Base-by-base conservation (phyloP, 1,140 invertebrate genomes). In the Dryas iulia region DNA sequence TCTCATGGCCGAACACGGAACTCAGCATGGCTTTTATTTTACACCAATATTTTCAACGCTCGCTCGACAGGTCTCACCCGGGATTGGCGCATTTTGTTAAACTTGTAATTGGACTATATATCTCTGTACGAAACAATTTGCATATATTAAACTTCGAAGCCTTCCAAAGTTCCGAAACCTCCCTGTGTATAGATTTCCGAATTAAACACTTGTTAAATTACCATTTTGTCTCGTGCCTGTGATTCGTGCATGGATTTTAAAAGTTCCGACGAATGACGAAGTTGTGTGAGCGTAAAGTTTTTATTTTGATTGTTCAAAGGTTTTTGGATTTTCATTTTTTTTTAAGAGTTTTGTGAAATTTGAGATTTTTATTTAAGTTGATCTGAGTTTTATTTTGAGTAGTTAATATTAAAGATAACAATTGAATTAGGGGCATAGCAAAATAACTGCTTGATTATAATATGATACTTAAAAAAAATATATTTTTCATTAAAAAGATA, bases 41-140 rank as follows among this genome's bases (percentile, higher is more conserved):
- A 24, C 64, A 64, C 59, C 67, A 70, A 76, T 72, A 72, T 72
- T 69, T 56, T 59, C 47, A 56, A 70, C 71, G 59, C 67, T 62
- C 53, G 24, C 57, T 47, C 66, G 73, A 69, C 70, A 70, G 70
- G 66, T 69, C 66, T 72, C 61, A 62, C 60, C 39, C 24, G 60
- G 59, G 63, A 65, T 66, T 67, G 65, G 61, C 58, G 61, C 30
- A 60, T 70, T 72, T 72, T 68, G 67, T 72, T 69, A 72, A 68
- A 65, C 14, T 72, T 68, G 61, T 72, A 68, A 72, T 72, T 68
- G 66, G 71, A 68, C 60, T 58, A 72, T 68, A 72, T 65, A 61
- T 71, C 69, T 69, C 60, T 61, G 67, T 61, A 56, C 59, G 56
- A 63, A 63, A 67, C 62, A 72, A 72, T 60, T 67, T 72, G 66